Conservation (phyloP, 2,113 vertebrate species). For the Rattus norvegicus region DNA sequence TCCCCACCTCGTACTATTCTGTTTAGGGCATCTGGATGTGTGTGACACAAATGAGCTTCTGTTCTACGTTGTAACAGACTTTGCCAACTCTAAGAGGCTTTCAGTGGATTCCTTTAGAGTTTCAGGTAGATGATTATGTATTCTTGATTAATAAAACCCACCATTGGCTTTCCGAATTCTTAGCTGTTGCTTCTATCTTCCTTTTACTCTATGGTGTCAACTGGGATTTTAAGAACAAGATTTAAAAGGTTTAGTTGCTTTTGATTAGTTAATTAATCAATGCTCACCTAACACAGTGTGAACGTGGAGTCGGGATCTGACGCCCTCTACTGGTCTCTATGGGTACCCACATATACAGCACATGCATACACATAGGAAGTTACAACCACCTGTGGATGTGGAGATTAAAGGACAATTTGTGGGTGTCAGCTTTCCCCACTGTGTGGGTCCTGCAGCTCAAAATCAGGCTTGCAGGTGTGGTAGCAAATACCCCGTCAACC, state of each 20-base stretch:
- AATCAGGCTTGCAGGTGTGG: too few species aligned
- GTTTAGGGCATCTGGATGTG: not conserved
- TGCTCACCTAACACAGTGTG: not conserved
- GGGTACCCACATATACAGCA: too few species aligned
- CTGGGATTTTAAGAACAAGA: slow-evolving; percentile 9
- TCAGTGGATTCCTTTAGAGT: not conserved
- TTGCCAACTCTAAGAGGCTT: not conserved
- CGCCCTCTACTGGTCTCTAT: too few species aligned
- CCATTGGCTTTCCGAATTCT: not conserved
- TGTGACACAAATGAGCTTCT: not conserved
- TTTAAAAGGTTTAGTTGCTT: too few species aligned
- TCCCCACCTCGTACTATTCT: not conserved
- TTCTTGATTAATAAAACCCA: not conserved
- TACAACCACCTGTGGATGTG: not conserved
- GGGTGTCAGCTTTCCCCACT: not conserved
- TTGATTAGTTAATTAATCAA: too few species aligned
- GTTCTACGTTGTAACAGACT: not conserved
- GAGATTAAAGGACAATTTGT: not conserved
- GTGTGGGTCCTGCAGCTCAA: not conserved
- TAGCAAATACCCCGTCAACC: not conserved
- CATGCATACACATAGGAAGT: too few species aligned
- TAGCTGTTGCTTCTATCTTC: not conserved
- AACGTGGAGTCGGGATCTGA: not conserved
- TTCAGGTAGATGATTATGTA: not conserved
- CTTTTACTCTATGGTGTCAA: not conserved